Conservation (phyloP, 2,888 invertebrate species). For the Scelioninae gen. 2 region DNA sequence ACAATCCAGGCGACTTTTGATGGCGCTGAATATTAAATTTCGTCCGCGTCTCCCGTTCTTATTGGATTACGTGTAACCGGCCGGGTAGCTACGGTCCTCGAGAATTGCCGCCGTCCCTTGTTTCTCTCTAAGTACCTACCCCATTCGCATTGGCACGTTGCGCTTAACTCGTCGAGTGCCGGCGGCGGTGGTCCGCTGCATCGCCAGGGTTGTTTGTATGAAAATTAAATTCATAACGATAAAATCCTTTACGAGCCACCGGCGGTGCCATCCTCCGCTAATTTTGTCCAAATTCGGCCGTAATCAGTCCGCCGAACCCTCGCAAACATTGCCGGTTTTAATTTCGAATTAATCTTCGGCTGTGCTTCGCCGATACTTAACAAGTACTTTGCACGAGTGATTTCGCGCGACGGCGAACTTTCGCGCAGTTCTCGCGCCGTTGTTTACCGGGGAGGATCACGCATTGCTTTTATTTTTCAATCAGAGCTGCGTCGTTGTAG, state of each 20-base stretch:
- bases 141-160: slow-evolving; percentile 69
- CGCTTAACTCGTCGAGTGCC: slow-evolving; percentile 65
- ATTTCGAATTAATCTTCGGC: slow-evolving; percentile 33
- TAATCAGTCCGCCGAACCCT: slow-evolving; percentile 37
- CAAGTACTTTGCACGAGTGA: slow-evolving; percentile 3
- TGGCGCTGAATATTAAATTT: slow-evolving; percentile 75
- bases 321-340: slow-evolving; percentile 20
- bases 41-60: slow-evolving; percentile 70
- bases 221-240: slow-evolving; percentile 74
- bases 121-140: slow-evolving; percentile 67
- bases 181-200: slow-evolving; percentile 55
- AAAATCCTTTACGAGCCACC: slow-evolving; percentile 69
- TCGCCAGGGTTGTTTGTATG: slow-evolving; percentile 68
- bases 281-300: slow-evolving; percentile 51
- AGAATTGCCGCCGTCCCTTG: slow-evolving; percentile 64
- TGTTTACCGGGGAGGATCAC: slow-evolving; percentile 3
- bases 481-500: not conserved
- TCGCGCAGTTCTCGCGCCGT: not conserved
- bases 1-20: slow-evolving; percentile 74
- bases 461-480: slow-evolving; percentile 5
- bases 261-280: slow-evolving; percentile 31
- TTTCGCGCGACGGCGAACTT: not conserved
- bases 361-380: slow-evolving; percentile 9
- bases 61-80: slow-evolving; percentile 73
- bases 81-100: slow-evolving; percentile 63